Percentiles rank a stretch among this genome's conserved stretches.
Conservation (phyloP, 2,888 invertebrate genomes). For the Argyresthia albistria region DNA sequence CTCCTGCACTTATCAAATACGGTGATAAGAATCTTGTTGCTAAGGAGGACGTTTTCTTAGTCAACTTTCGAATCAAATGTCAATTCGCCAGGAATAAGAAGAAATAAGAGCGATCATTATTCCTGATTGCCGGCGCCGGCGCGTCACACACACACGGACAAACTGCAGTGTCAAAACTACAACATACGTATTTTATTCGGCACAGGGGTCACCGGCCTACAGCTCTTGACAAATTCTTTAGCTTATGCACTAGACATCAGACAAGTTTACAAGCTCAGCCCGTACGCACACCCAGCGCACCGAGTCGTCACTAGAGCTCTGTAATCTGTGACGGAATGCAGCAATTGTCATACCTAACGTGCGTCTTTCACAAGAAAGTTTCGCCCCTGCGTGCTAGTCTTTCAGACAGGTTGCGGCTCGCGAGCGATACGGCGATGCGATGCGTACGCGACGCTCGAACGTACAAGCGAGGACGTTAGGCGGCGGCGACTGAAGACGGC, state of each 20-base stretch:
- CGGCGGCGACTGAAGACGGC: slow-evolving; percentile 24
- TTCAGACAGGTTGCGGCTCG: slow-evolving; percentile 53
- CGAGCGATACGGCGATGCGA: slow-evolving; percentile 13
- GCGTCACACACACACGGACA: background rate
- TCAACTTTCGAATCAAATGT: too few relatives aligned
- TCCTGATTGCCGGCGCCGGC: background rate
- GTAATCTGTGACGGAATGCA: background rate
- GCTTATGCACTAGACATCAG: background rate
- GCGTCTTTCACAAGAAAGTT: slow-evolving; percentile 25
- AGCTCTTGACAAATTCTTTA: too few relatives aligned
- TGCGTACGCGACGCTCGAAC: slow-evolving; percentile 19
- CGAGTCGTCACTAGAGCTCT: background rate
- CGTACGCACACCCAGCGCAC: background rate
- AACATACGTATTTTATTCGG: background rate
- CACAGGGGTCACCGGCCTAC: too few relatives aligned
- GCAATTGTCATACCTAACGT: slow-evolving; percentile 13
- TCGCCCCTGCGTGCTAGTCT: slow-evolving; percentile 46
- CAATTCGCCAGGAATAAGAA: background rate
- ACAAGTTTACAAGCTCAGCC: background rate
- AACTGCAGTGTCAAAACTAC: background rate
- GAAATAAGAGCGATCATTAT: background rate
- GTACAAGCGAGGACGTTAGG: slow-evolving; percentile 49
- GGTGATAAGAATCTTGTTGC: background rate
- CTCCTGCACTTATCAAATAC: background rate
- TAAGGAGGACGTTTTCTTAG: background rate